Conservation (phyloP, 1,140 invertebrate species). For the Pseudoatta argentina region DNA sequence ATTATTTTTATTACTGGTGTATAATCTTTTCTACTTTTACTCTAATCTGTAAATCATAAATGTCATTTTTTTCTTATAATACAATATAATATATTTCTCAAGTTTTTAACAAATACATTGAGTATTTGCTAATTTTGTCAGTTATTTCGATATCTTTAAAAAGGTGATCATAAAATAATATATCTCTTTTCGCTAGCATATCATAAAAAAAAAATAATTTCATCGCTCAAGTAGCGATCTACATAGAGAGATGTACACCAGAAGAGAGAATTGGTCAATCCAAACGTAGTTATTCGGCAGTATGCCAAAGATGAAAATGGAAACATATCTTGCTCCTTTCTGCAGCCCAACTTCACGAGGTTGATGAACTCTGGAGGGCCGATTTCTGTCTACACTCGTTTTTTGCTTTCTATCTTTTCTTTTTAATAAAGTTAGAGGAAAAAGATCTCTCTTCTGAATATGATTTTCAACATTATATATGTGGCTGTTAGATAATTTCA, state of each 20-base stretch:
- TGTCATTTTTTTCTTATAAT: background rate
- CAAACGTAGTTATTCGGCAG: slow-evolving; percentile 77
- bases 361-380: slow-evolving; percentile 72
- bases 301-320: slow-evolving; percentile 84
- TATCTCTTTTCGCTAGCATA: background rate
- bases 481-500: slow-evolving; percentile 29
- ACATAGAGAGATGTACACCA: background rate
- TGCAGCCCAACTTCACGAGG: slow-evolving; percentile 66
- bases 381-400: slow-evolving; percentile 63
- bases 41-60: slow-evolving; percentile 28
- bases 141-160: background rate
- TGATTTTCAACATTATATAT: slow-evolving; percentile 49
- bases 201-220: slow-evolving; percentile 35
- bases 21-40: slow-evolving; percentile 48
- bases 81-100: background rate
- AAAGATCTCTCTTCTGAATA: slow-evolving; percentile 24
- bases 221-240: slow-evolving; percentile 52
- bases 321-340: slow-evolving; percentile 82
- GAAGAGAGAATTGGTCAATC: slow-evolving; percentile 60
- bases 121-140: slow-evolving; percentile 6
- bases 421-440: slow-evolving; percentile 19
- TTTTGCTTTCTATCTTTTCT: slow-evolving; percentile 20
- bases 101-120: background rate
- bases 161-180: background rate
- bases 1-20: background rate